A percentile compares a stretch with the other conserved stretches of the same genome.
Conservation (phyloP, 2,888 invertebrate genomes). For the Ptycholaimellus sp. region DNA sequence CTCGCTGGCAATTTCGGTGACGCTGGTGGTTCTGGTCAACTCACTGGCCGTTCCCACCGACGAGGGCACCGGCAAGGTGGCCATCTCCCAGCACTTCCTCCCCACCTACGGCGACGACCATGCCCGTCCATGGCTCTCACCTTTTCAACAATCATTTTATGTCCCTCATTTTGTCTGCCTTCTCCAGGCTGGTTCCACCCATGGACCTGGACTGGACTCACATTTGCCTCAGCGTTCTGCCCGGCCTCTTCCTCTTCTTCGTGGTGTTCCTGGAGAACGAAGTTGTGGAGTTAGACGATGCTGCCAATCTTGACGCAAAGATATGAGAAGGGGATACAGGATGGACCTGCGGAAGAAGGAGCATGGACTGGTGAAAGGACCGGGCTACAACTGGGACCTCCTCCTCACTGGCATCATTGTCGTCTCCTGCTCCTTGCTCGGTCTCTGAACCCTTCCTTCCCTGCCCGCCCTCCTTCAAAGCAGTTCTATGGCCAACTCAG, state of each 20-base stretch:
- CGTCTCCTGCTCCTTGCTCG: conserved; percentile 49
- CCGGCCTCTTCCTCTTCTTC: conserved; percentile 72
- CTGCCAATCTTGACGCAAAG: too few relatives aligned
- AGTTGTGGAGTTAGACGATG: too few relatives aligned
- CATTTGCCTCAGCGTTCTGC: conserved; percentile 55
- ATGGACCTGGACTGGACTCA: too few relatives aligned
- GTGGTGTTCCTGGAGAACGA: conserved; percentile 75
- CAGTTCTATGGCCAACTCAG: too few relatives aligned
- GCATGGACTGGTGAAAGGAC: conserved; percentile 63
- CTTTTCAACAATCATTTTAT: too few relatives aligned
- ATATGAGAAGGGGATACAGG: too few relatives aligned
- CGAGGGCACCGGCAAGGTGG: conserved; percentile 51
- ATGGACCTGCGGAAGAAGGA: conserved; percentile 72
- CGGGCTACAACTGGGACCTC: conserved; percentile 78
- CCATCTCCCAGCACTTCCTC: too few relatives aligned
- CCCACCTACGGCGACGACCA: neutral
- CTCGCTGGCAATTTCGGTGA: conserved; percentile 80
- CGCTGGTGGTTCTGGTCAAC: conserved; percentile 57
- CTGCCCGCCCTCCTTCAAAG: too few relatives aligned
- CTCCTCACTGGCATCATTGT: conserved; percentile 63
- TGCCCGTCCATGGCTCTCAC: too few relatives aligned
- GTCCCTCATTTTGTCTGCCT: too few relatives aligned
- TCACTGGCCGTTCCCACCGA: conserved; percentile 49
- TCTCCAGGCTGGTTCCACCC: too few relatives aligned
- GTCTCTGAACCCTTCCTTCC: too few relatives aligned